Evolutionary conservation across 2,113 vertebrate species (phyloP), one percentile per base, ranked within the genome.

Genomic region (Neotoma lepida): DNA sequence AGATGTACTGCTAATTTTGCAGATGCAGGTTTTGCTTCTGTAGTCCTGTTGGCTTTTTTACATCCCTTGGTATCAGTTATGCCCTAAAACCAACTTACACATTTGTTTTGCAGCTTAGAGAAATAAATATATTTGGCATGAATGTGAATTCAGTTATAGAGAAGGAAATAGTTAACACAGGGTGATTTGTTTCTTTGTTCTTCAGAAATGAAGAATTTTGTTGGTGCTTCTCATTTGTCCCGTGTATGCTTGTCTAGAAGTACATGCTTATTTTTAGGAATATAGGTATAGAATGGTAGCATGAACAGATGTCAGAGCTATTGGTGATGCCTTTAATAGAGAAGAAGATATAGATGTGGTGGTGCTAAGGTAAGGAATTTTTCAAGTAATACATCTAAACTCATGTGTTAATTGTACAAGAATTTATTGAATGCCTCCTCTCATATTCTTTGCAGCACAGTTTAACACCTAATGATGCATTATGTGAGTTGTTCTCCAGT

Each of bases 111-210:
- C 3, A 35, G 46, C 87, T 85, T 61, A 66, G 77, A 91, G 56
- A 80, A 44, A 30, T 58, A 76, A 74, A 64, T 92, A 56, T 30
- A 56, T 76, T 81, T 51, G 73, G 26, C 28, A 84, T 61, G 30
- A 63, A 9, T 93, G 30, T 88, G 73, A 81, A 51, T 93, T 14
- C 1, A 35, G 39, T 71, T 95, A 28, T 41, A 94, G 28, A 39
- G 61, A 73, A 63, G 39, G n/a, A 94, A 81, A 39, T 81, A 35
- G 39, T 91, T 94, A 56, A 84, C 44, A 85, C 35, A 64, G 35
- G 61, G 39, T 95, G 87, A 26, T 46, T 94, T 89, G 35, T 80
- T 91, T 95, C 68, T 86, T 94, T 92, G 24, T 96, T 94, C 76
- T 93, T 76, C 61, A 33, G 39, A 85, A 86, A 28, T 33, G 35